Percentiles rank a stretch among this genome's conserved stretches.
These are phyloP conservation scores for Eulimnadia texana DNA, from an alignment of 1,140 invertebrate species.

Conservation along the genomic window DNA sequence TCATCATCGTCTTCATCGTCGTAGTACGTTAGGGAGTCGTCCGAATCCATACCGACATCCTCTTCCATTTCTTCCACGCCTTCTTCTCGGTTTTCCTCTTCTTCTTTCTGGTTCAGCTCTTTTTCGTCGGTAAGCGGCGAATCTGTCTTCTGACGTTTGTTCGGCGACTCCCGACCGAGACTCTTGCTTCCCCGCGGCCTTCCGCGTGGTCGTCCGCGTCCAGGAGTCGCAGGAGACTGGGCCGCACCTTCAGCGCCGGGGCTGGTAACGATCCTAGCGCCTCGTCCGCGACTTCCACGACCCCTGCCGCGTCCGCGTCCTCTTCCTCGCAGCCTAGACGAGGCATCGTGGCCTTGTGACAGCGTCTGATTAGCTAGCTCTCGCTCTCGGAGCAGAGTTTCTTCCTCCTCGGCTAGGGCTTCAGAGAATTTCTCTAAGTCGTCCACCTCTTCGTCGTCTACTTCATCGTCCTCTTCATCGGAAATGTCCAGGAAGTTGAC, in stretches of 20 bases:
- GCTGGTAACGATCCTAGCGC: background rate
- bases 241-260: background rate
- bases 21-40: background rate
- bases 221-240: background rate
- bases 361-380: background rate
- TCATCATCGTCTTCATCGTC: constrained; percentile 7
- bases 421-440: constrained; percentile 4
- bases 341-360: background rate
- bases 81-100: background rate
- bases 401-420: constrained; percentile 3
- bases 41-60: background rate
- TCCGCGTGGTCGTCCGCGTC: background rate
- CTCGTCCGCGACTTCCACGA: background rate
- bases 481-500: constrained; percentile 7
- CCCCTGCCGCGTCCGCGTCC: constrained; percentile 3
- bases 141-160: background rate
- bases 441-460: constrained; percentile 6
- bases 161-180: background rate
- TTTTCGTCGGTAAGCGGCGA: background rate
- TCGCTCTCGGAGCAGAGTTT: background rate
- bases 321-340: background rate
- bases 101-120: background rate
- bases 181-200: background rate
- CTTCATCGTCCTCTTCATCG: constrained; percentile 7
- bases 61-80: background rate